A percentile compares a stretch with the other conserved stretches of the same genome.
Evolutionary conservation across 2,888 invertebrate genomes (phyloP).

Genomic region (Troides aeacus): DNA sequence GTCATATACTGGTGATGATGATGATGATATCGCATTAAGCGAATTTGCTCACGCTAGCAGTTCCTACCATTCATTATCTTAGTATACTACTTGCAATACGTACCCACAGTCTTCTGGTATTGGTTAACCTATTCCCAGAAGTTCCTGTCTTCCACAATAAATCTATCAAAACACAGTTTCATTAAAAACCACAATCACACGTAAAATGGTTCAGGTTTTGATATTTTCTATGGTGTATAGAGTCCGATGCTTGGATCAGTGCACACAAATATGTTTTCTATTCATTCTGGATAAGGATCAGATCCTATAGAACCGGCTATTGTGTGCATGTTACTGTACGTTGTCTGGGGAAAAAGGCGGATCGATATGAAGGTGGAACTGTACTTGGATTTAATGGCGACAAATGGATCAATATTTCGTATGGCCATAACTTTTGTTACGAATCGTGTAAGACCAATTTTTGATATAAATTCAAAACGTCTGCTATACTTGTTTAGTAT

Average conservation of each 20-base stretch:
- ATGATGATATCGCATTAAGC: too few species aligned
- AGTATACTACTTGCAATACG: too few species aligned
- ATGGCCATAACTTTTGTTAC: constrained; percentile 7
- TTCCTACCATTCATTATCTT: too few species aligned
- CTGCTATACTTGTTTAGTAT: not conserved
- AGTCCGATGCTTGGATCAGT: not conserved
- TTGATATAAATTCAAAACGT: not conserved
- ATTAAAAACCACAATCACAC: not conserved
- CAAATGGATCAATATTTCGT: constrained; percentile 15
- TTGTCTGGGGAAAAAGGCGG: not conserved
- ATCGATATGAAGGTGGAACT: constrained; percentile 21
- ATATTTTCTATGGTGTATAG: not conserved
- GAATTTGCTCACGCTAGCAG: too few species aligned
- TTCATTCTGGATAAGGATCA: not conserved
- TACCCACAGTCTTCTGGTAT: too few species aligned
- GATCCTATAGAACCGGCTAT: not conserved
- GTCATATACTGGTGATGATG: too few species aligned
- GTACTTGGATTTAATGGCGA: constrained; percentile 8
- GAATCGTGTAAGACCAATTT: not conserved
- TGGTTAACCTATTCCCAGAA: too few species aligned
- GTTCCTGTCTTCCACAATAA: too few species aligned
- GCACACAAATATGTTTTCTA: not conserved
- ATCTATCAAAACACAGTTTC: too few species aligned
- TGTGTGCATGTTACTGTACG: not conserved
- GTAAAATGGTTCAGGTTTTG: not conserved